Conservation (phyloP, 2,113 vertebrate species). For the Brachyistius frenatus region DNA sequence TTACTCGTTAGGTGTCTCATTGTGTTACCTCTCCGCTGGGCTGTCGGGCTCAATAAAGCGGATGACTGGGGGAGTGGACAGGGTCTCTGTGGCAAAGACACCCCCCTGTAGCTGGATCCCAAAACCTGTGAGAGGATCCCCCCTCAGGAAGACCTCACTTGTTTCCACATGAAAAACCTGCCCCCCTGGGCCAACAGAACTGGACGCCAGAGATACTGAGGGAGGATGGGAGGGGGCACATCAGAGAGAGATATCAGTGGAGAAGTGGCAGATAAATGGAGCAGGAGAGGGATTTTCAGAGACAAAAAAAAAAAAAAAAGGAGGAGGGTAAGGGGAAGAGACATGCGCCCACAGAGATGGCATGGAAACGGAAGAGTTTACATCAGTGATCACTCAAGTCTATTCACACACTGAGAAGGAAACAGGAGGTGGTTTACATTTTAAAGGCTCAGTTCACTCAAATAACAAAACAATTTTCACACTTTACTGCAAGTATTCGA, state of each 20-base stretch:
- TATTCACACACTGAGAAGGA: conserved; percentile 25
- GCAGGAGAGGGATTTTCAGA: conserved; percentile 37
- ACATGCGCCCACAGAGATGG: conserved; percentile 45
- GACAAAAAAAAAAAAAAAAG: conserved; percentile 22
- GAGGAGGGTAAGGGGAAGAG: conserved; percentile 29
- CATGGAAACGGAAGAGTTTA: conserved; percentile 34
- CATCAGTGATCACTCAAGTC: conserved; percentile 52
- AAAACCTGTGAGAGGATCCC: conserved; percentile 94
- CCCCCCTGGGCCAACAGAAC: conserved; percentile 93
- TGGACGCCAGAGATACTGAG: conserved; percentile 94
- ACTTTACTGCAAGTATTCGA: neutral
- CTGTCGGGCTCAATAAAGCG: conserved; percentile 97
- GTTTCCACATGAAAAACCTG: conserved; percentile 96
- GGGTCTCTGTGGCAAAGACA: conserved; percentile 95
- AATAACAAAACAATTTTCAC: neutral
- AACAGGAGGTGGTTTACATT: conserved; percentile 16
- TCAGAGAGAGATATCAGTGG: conserved; percentile 43
- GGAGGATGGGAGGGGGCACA: conserved; percentile 6
- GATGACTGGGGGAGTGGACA: conserved; percentile 93
- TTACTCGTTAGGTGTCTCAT: conserved; percentile 46
- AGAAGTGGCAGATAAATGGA: conserved; percentile 49
- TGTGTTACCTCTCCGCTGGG: conserved; percentile 92
- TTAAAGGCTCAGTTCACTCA: conserved; percentile 15
- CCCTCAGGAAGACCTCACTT: conserved; percentile 92
- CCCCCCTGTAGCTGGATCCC: conserved; percentile 98